phyloP scores from a whole-genome alignment of 2,888 invertebrate species.

The Desoria tigrina region DNA sequence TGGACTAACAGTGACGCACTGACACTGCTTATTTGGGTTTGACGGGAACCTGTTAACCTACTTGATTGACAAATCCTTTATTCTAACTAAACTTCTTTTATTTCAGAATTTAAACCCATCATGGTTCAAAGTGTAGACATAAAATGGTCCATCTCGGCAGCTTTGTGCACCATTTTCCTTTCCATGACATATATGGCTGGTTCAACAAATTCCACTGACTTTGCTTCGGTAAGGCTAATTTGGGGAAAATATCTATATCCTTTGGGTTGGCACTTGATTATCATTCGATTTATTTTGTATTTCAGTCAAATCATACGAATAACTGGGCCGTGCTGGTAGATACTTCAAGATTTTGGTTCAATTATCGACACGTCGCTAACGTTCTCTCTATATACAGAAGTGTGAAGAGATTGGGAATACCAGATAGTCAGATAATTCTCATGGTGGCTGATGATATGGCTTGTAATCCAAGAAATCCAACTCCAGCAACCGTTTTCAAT shows the following conservation, averaged over 20 bases:
- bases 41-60: no score
- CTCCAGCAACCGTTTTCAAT: conserved; percentile 96
- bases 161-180: background rate
- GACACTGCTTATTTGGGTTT: no score
- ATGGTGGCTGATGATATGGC: conserved; percentile 99
- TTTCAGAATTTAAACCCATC: no score
- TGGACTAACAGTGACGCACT: no score
- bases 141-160: no score
- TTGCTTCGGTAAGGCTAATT: conserved; percentile 10
- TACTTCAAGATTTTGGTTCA: conserved; percentile 99
- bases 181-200: background rate
- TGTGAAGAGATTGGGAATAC: conserved; percentile 97
- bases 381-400: conserved; percentile 96
- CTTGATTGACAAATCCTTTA: no score
- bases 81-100: no score
- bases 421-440: conserved; percentile 88
- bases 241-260: no score
- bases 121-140: no score
- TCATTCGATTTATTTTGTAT: no score
- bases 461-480: conserved; percentile 95
- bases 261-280: background rate
- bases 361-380: conserved; percentile 98
- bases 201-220: background rate
- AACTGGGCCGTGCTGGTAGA: conserved; percentile 99
- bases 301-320: conserved; percentile 81